Evolutionary conservation across 2,888 invertebrate species (phyloP), one percentile per base, ranked within the genome.

Genomic region (Parapristionchus giblindavisi): DNA sequence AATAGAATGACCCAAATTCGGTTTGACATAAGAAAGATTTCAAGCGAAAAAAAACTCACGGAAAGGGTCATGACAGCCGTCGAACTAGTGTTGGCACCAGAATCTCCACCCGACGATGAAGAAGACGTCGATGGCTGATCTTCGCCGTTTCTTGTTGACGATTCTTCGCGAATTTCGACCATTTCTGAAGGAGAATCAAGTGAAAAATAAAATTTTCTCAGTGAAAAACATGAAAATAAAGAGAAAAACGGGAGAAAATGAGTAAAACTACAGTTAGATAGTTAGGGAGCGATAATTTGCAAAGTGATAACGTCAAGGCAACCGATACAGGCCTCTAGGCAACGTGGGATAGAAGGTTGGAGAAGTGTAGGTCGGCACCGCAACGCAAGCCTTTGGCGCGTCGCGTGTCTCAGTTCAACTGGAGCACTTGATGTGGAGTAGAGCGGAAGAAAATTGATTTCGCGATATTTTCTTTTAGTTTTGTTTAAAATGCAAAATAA

Each of bases 151-250:
- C 75, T 61, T 54, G 78, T 79, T 14, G 80, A 76, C 34, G 72
- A 76, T 65, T 84, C 84, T 74, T 84, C 84, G 56, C 79, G 80
- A 68, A 84, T 84, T 68, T 84, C 84, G 48, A 84, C 84, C 84
- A 84, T 84, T 73, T 68, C 38, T n/a, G 24, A 36, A n/a, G n/a
- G n/a, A n/a, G n/a, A n/a, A n/a, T n/a, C n/a, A 2, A 5, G 32
- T 68, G 11, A n/a, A 68, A 68, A 6, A 8, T n/a, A 36, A 6
- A 34, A 2, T 34, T 68, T 51, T 4, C 6, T 36, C 14, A 27
- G 8, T n/a, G 24, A 14, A n/a, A 17, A n/a, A 54, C 54, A 17
- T 17, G 1, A 65, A 40, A 6, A 3, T 43, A 14, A 8, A n/a
- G 29, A 27, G 56, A 56, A 56, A 56, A 56, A 24, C 14, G 56